Evolutionary conservation across 2,888 invertebrate genomes (phyloP), one percentile per base, ranked within the genome.

Genomic region (Liopterus haemorrhoidalis): DNA sequence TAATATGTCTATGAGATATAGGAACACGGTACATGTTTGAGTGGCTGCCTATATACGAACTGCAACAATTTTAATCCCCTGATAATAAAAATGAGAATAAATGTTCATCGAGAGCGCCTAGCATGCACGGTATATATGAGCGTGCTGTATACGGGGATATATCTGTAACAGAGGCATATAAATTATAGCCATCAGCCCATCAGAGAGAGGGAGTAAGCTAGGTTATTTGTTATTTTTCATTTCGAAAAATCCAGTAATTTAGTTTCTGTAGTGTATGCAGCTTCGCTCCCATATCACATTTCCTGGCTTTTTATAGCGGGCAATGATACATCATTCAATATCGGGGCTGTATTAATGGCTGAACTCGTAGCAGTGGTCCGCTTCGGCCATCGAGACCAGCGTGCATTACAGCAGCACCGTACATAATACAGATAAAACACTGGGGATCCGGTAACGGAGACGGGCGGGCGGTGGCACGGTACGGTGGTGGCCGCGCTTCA

Each of bases 271-370:
- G 65, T 64, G 64, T 62, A 61, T 62, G 61, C 60, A 59, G 56
- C 58, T 59, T 59, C 47, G 53, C 57, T 63, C 65, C 65, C 67
- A 63, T 69, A 69, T 69, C 69, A 66, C 68, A 68, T 68, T 69
- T 68, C 68, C 68, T 68, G 68, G 64, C 67, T 66, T 68, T 69
- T 68, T 69, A 67, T 67, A 64, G 67, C 67, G 67, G 65, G 65
- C 68, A 66, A 68, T 68, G 68, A 68, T 68, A 67, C 69, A 68
- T 68, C 69, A 69, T 68, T 69, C 69, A 68, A 68, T 68, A 69
- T 69, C 67, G 68, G 46, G 48, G 63, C 63, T 62, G 63, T 64
- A 64, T 64, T 64, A 64, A 64, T 64, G 64, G 64, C 61, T 57
- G 53, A 53, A 52, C 54, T 54, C 56, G 51, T 51, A n/a, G 54